Base-by-base conservation (phyloP, 1,140 invertebrate species). In the Danaus melanippus region DNA sequence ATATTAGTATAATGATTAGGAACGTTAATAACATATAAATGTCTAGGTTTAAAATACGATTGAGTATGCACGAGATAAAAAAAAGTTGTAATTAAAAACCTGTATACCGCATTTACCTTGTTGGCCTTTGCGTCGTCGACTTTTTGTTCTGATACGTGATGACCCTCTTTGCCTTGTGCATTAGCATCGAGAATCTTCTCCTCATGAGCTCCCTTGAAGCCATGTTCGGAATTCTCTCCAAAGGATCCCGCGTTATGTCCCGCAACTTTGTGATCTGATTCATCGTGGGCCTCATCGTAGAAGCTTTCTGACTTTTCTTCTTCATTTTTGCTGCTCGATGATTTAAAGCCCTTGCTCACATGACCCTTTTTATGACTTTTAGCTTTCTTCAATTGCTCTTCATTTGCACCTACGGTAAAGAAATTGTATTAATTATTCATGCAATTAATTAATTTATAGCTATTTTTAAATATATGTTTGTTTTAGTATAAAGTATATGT, bases 251-350 rank as follows among this genome's bases (percentile, higher is more conserved):
- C 76, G 47, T 88, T 88, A 52, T 87, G 87, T 12, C 84, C 87
- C 42, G 87, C 79, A 40, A 91, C 79, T 50, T 88, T 87, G 50
- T 88, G 84, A 49, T 90, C 89, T 0, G 88, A 90, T 67, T 90
- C 90, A 64, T 91, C 90, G 63, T 91, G 89, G n/a, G 89, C 88
- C 62, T 91, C 91, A 53, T 92, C 91, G 57, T 90, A 92, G 81
- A 89, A 92, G 61, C 89, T 90, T 66, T 91, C 90, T 9, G 89
- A 89, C 70, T 91, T 91, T 52, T 90, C 90, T 64, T 89, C 88
- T 66, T 92, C 91, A 65, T 92, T 91, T 57, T 92, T 92, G 59
- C 90, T 90, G 61, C 90, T 90, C 0, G 90, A 91, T 3, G 88
- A 87, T 65, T 91, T 90, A 72, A 90, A 92, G 9, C 90, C 91